Base-by-base conservation (phyloP, 2,888 invertebrate species). In the Pelosia muscerda region DNA sequence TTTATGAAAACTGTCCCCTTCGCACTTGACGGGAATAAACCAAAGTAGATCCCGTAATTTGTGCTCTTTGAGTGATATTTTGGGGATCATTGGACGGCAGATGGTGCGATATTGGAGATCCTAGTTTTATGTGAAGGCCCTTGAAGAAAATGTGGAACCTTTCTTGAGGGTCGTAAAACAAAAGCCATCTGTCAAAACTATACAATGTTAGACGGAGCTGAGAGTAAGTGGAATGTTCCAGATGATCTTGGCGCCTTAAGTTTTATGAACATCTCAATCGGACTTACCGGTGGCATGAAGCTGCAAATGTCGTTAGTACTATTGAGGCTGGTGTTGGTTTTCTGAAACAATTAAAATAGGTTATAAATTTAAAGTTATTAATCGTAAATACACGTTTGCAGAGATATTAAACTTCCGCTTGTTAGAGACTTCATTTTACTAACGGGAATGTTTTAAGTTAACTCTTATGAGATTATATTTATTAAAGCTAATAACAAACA, bases 61-160 rank as follows among this genome's bases (percentile, higher is more conserved):
- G 85, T 87, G 88, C 84, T 79, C 87, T 87, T 88, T 84, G 89
- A 90, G 88, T 91, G 90, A 93, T 92, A 92, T 88, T 81, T 76
- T 86, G 84, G 88, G 87, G 89, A 89, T 87, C 88, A 90, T 88
- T 88, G 86, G 83, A 81, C 86, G 86, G 85, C 93, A 93, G 94
- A 92, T 93, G 94, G 90, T 83, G 88, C 86, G 90, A 90, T 92
- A 93, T 93, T 90, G 91, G 84, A 84, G 85, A 81, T 85, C 87
- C 88, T 90, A 90, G 90, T 90, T 93, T 93, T 93, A 93, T 90
- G 90, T 84, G 85, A 80, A 80, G 83, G 78, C 82, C 84, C 84
- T 85, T 84, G 85, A 82, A 84, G 81, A 85, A 85, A 87, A 88
- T 84, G 84, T 82, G 84, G 83, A 83, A 81, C 86, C 84, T 84